Percentiles rank a stretch among this genome's conserved stretches.
phyloP scores from a whole-genome alignment of 2,888 invertebrate genomes.

The Eupithecia pulchellata region DNA sequence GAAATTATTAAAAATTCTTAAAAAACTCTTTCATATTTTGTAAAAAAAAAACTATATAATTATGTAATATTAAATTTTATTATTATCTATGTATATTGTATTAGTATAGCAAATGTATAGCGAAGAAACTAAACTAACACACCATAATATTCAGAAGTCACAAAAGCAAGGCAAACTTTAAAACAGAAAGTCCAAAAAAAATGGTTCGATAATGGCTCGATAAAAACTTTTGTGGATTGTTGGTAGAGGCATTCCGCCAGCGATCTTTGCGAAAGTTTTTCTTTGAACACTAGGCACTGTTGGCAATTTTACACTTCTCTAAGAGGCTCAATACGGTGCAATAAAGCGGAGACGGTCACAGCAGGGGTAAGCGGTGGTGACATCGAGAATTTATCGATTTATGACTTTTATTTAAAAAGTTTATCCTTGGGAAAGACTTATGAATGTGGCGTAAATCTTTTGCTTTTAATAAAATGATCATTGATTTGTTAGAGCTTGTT shows the following conservation, averaged over 20 bases:
- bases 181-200: background rate
- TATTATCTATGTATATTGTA: no score
- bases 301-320: conserved; percentile 59
- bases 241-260: conserved; percentile 23
- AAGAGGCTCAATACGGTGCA: conserved; percentile 53
- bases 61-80: no score
- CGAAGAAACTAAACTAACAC: background rate
- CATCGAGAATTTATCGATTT: conserved; percentile 29
- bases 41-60: no score
- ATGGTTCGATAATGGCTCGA: background rate
- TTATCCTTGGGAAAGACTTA: conserved; percentile 21
- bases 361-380: conserved; percentile 29
- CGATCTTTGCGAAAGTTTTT: conserved; percentile 50
- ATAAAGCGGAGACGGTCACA: conserved; percentile 43
- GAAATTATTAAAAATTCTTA: background rate
- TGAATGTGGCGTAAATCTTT: conserved; percentile 15
- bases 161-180: background rate
- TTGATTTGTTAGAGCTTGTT: background rate
- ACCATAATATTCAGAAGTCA: background rate
- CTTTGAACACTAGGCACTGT: conserved; percentile 47
- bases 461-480: conserved; percentile 3
- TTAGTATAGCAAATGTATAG: no score
- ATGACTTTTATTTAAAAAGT: conserved; percentile 35
- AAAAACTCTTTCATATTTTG: background rate
- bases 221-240: background rate